Evolutionary conservation across 2,797 vertebrate genomes (phyloP).

Genomic region (Ctenosaura bakeri): DNA sequence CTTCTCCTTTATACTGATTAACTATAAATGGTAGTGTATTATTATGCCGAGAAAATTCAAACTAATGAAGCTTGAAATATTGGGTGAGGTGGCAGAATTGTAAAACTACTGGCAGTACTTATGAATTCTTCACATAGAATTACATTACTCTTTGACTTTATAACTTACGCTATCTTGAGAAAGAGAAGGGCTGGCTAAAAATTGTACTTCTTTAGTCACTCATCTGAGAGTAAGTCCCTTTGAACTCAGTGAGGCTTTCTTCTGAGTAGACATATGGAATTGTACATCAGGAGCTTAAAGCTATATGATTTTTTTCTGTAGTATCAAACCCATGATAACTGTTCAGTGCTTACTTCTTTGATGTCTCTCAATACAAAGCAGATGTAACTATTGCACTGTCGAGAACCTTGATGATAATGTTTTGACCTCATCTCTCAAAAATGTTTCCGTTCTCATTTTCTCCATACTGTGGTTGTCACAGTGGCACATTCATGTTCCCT

Average conservation of each 20-base stretch:
- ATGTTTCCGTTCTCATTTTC: slow-evolving; percentile 5
- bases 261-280: neutral
- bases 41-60: slow-evolving; percentile 75
- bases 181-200: slow-evolving; percentile 26
- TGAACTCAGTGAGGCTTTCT: too few relatives aligned
- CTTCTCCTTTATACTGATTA: slow-evolving; percentile 71
- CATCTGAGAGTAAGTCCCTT: neutral
- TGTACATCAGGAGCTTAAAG: slow-evolving; percentile 27
- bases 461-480: neutral
- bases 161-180: slow-evolving; percentile 48
- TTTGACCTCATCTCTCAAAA: slow-evolving; percentile 18
- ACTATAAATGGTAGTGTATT: slow-evolving; percentile 71
- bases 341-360: neutral
- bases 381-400: slow-evolving; percentile 28
- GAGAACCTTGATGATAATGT: neutral
- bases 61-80: slow-evolving; percentile 75
- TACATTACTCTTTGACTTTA: slow-evolving; percentile 63
- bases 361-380: slow-evolving; percentile 35
- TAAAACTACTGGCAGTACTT: slow-evolving; percentile 64
- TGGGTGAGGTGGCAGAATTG: slow-evolving; percentile 60
- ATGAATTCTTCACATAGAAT: slow-evolving; percentile 64
- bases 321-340: slow-evolving; percentile 7
- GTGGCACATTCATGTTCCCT: neutral
- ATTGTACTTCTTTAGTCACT: neutral
- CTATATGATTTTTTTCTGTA: slow-evolving; percentile 17